Conservation (phyloP, 2,888 invertebrate genomes). For the Axea sp. region DNA sequence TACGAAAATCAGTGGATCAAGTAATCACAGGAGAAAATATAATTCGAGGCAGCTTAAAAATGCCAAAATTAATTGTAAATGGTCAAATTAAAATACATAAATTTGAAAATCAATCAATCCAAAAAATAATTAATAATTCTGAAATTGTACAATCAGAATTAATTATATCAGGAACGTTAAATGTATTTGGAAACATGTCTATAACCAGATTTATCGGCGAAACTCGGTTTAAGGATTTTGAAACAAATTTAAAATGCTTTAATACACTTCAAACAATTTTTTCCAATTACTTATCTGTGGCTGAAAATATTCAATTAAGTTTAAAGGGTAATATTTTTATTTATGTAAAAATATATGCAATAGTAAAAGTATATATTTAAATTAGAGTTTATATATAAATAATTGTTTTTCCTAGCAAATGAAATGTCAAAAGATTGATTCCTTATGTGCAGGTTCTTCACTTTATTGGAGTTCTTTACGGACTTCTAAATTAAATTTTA, state of each 20-base stretch:
- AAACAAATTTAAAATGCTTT: neutral
- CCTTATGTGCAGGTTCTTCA: too few relatives aligned
- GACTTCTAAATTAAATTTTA: too few relatives aligned
- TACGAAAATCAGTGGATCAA: constrained; percentile 76
- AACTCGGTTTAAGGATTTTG: constrained; percentile 55
- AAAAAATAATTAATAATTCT: constrained; percentile 56
- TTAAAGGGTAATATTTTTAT: neutral
- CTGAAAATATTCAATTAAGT: neutral
- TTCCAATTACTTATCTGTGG: neutral
- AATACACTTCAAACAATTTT: neutral
- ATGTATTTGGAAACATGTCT: constrained; percentile 67
- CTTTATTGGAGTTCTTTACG: too few relatives aligned
- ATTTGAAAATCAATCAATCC: constrained; percentile 65
- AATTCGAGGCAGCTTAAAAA: constrained; percentile 65
- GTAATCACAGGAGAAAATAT: constrained; percentile 76
- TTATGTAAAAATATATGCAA: too few relatives aligned
- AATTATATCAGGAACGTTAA: constrained; percentile 62
- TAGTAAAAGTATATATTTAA: too few relatives aligned
- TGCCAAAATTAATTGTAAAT: constrained; percentile 62
- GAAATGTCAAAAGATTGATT: too few relatives aligned
- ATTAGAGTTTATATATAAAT: too few relatives aligned
- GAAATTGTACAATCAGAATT: constrained; percentile 66
- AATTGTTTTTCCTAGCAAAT: too few relatives aligned
- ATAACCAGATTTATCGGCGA: constrained; percentile 63
- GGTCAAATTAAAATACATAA: too few relatives aligned